Conservation (phyloP, 2,113 vertebrate genomes). For the Pangasianodon hypophthalmus region DNA sequence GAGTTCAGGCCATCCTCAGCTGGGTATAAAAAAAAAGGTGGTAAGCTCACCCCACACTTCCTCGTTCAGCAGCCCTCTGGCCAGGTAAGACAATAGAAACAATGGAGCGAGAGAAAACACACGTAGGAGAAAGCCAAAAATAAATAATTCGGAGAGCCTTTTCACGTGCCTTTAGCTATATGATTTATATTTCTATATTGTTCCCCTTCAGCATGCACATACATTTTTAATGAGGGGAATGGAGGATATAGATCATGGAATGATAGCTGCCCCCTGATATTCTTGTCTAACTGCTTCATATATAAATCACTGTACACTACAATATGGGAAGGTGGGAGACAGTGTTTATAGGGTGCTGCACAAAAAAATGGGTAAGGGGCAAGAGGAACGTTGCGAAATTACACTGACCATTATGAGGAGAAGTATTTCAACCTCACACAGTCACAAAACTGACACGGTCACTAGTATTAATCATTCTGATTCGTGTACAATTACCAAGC, state of each 20-base stretch:
- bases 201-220: constrained; percentile 77
- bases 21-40: not conserved
- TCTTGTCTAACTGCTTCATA: constrained; percentile 75
- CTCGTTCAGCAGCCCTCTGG: constrained; percentile 14
- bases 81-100: constrained; percentile 60
- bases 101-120: constrained; percentile 33
- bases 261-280: constrained; percentile 76
- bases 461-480: not conserved
- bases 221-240: constrained; percentile 79
- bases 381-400: not conserved
- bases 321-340: constrained; percentile 50
- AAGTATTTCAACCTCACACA: not conserved
- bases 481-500: not conserved
- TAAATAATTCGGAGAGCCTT: constrained; percentile 65
- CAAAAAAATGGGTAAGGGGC: not conserved
- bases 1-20: not conserved
- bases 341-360: not conserved
- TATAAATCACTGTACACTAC: constrained; percentile 73
- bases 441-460: not conserved
- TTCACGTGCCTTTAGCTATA: constrained; percentile 74
- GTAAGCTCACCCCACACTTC: constrained; percentile 10
- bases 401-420: not conserved
- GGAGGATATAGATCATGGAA: constrained; percentile 77
- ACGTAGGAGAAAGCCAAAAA: constrained; percentile 47
- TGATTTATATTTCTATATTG: constrained; percentile 83